Evolutionary conservation across 1,140 invertebrate genomes (phyloP).

Genomic region (Heliconius eleuchia): DNA sequence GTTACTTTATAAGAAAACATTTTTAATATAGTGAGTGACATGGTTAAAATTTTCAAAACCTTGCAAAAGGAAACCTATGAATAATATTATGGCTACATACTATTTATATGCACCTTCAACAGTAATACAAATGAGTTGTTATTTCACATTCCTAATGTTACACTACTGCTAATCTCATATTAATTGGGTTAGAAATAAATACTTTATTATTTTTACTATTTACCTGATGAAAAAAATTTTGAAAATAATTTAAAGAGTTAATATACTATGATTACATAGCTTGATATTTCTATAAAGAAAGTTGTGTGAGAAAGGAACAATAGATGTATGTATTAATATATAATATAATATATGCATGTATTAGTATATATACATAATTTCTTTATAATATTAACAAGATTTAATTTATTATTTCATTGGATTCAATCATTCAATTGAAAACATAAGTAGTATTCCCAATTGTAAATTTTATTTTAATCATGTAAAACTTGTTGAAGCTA

Average conservation of each 20-base stretch:
- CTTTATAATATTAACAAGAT: too few species aligned
- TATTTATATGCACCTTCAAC: background rate
- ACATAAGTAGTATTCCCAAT: background rate
- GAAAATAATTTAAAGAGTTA: background rate
- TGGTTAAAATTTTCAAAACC: background rate
- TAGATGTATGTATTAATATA: background rate
- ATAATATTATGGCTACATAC: background rate
- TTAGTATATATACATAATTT: too few species aligned
- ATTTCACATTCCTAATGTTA: background rate
- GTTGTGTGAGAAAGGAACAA: background rate
- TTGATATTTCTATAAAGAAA: background rate
- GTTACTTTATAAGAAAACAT: too few species aligned
- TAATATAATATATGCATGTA: too few species aligned
- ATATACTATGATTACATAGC: too few species aligned
- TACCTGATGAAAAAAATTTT: background rate
- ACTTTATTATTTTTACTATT: background rate
- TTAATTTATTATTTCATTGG: too few species aligned
- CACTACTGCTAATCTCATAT: background rate
- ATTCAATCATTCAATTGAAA: too few species aligned
- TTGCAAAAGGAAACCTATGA: constrained; percentile 1
- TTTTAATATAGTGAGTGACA: too few species aligned
- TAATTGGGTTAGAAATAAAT: background rate
- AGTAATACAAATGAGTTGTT: background rate
- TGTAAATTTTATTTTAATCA: background rate
- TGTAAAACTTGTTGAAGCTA: too few species aligned